Conservation (phyloP, 1,140 invertebrate species). For the Brachionus manjavacas region DNA sequence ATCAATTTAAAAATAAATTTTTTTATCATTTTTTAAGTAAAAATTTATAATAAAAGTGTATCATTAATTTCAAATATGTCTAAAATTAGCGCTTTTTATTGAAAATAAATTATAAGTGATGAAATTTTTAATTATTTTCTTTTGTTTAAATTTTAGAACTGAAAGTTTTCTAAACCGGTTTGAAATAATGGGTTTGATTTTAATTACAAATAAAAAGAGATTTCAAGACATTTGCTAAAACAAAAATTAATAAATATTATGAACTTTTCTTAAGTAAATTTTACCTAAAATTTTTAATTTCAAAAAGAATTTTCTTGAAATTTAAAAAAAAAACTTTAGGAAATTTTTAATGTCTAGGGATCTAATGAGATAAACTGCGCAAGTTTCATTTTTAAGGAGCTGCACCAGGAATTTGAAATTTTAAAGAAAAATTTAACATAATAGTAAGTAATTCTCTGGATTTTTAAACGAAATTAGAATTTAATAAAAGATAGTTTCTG, state of each 20-base stretch:
- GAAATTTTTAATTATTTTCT: too few species aligned
- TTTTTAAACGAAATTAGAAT: neutral
- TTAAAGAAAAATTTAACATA: neutral
- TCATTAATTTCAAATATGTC: neutral
- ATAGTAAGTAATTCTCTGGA: neutral
- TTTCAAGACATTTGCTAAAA: neutral
- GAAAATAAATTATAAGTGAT: neutral
- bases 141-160: too few species aligned
- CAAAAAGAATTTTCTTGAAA: neutral
- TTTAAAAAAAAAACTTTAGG: neutral
- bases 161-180: neutral
- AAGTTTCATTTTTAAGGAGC: neutral
- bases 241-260: neutral
- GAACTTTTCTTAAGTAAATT: conserved; percentile 1
- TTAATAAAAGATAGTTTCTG: too few species aligned
- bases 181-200: neutral
- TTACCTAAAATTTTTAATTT: neutral
- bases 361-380: neutral
- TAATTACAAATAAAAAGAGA: neutral
- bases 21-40: neutral
- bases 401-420: neutral
- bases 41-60: neutral
- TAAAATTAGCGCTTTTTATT: neutral
- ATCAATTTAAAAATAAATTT: conserved; percentile 7
- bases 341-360: neutral